Base-by-base conservation (phyloP, 2,113 vertebrate species). In the Puntigrus tetrazona region DNA sequence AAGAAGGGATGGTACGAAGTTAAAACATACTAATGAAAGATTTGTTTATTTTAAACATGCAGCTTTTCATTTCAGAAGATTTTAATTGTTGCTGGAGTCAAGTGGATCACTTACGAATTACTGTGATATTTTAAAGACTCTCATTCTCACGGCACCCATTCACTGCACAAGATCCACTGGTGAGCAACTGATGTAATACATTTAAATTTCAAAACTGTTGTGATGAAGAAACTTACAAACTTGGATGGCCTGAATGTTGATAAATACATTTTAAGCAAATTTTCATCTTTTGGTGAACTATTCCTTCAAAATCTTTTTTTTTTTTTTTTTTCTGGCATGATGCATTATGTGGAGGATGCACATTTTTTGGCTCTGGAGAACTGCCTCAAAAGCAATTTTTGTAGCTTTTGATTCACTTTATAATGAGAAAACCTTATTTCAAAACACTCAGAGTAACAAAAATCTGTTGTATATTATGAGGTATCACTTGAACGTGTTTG, bases 351-450 rank as follows among this genome's bases (percentile, higher is more conserved):
- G 69, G 69, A 73, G 69, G 69, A 43, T 43, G 69, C 38, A 72
- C 36, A 25, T 25, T 45, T 73, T 73, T 43, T 45, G 69, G 69
- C 38, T 45, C 38, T 73, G 22, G 69, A 72, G 38, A 43, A 45
- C 69, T 27, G 38, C 22, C n/a, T 43, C 38, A 73, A 41, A 73
- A 41, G 67, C 36, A 7, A 25, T 14, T 72, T 72, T 43, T 43
- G 65, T 22, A 69, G 65, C 65, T 38, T 69, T 36, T 69, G 65
- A 69, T 43, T 73, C 10, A 43, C 38, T 73, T 73, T 27, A 43
- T 7, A 73, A n/a, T 73, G 38, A 43, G 69, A 43, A 45, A 45
- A 73, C n/a, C 25, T 72, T 2, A 22, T 72, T 73, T 45, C 13
- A 14, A 72, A 72, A 43, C 22, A n/a, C 5, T 25, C 4, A 1